A percentile compares a stretch with the other conserved stretches of the same genome.
phyloP scores from a whole-genome alignment of 2,113 vertebrate species.

The Bambusicola thoracicus region DNA sequence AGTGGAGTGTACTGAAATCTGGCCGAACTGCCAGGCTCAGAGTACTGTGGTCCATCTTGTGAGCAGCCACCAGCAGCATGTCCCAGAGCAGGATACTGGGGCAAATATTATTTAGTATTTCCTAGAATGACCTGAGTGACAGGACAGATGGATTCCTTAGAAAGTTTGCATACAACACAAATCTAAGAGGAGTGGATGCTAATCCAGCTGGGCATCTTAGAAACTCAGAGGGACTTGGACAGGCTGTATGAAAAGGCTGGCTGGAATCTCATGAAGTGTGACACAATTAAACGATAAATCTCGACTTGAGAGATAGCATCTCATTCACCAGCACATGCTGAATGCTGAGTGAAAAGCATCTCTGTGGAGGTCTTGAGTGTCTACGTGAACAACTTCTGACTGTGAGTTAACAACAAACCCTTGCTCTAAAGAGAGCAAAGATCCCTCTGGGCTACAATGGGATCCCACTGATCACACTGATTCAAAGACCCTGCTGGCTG shows the following conservation, averaged over 20 bases:
- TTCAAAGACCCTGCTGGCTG: too few relatives aligned
- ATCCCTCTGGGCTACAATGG: not conserved
- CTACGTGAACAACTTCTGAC: not conserved
- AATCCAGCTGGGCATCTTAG: not conserved
- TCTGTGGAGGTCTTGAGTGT: not conserved
- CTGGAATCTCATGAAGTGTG: not conserved
- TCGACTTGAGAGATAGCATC: not conserved
- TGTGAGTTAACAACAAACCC: not conserved
- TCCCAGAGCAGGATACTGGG: accelerated
- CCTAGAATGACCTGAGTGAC: not conserved
- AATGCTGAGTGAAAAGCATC: not conserved
- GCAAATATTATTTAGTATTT: not conserved
- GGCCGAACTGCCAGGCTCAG: not conserved
- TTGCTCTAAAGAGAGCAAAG: not conserved
- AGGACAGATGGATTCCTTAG: not conserved
- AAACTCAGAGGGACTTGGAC: not conserved
- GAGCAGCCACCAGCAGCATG: not conserved
- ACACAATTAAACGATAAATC: not conserved
- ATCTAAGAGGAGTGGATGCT: not conserved
- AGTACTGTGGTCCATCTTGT: not conserved
- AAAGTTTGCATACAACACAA: not conserved
- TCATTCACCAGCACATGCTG: not conserved
- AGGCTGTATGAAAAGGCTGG: not conserved
- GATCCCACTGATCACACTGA: too few relatives aligned
- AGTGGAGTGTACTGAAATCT: not conserved